phyloP scores from a whole-genome alignment of 2,888 invertebrate species.

The Pimpla rufipes region DNA sequence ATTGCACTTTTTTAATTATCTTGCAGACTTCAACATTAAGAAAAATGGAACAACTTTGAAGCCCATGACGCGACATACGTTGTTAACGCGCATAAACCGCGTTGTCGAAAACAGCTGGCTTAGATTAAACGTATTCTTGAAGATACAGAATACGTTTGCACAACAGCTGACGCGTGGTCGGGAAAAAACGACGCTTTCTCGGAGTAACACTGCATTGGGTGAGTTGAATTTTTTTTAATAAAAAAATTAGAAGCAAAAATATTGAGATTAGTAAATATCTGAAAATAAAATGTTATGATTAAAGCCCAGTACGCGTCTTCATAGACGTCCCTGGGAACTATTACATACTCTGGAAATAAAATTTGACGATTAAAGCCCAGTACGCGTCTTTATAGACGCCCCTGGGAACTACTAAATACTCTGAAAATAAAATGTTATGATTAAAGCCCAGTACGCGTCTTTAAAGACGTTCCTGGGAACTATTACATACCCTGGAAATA shows the following conservation, averaged over 20 bases:
- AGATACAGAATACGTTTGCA: slow-evolving; percentile 52
- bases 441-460: too few relatives aligned
- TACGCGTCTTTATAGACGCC: too few relatives aligned
- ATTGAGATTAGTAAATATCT: slow-evolving; percentile 3
- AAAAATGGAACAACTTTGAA: slow-evolving; percentile 6
- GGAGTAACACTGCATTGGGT: slow-evolving; percentile 67
- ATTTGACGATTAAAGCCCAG: neutral
- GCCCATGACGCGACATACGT: slow-evolving; percentile 23
- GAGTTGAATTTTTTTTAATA: slow-evolving; percentile 22
- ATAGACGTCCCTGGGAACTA: too few relatives aligned
- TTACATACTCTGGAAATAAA: neutral
- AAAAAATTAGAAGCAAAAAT: slow-evolving; percentile 12
- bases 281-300: slow-evolving; percentile 12
- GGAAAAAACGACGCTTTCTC: slow-evolving; percentile 52
- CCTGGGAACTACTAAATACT: neutral
- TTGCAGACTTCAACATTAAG: slow-evolving; percentile 25
- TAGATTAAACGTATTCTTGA: slow-evolving; percentile 6
- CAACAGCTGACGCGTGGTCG: slow-evolving; percentile 63
- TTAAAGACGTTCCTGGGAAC: too few relatives aligned
- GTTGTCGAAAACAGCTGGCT: neutral
- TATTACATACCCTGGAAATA: too few relatives aligned
- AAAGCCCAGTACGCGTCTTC: neutral
- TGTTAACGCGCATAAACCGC: slow-evolving; percentile 2
- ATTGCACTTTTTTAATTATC: slow-evolving; percentile 3
- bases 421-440: too few relatives aligned